Evolutionary conservation across 2,113 vertebrate species (phyloP), one percentile per base, ranked within the genome.

Genomic region (Equus quagga): DNA sequence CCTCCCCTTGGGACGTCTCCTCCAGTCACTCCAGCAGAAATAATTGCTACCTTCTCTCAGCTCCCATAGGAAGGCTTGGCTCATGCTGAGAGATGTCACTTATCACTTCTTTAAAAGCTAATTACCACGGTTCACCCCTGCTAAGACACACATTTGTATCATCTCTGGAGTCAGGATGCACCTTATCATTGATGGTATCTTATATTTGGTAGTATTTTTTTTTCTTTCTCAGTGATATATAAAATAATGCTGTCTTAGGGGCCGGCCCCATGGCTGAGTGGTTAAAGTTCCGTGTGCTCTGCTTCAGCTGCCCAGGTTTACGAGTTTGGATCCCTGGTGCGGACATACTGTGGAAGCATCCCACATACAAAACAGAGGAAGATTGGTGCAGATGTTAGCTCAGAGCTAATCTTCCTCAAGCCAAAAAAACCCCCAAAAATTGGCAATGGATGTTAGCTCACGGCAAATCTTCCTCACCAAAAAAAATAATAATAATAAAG

Each of bases 71-170:
- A 60, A 95, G 89, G 70, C 80, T 89, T 75, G 58, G 87, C 76
- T 95, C 95, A 49, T 46, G 92, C 87, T 78, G 89, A 89, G 79
- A 93, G 80, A 88, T 91, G 96, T 81, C 87, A 88, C 83, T 97
- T 97, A 96, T 88, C 96, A 92, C 83, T 89, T 96, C 88, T 95
- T 97, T 94, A 96, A 92, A 96, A 96, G 89, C 97, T 96, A 95
- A 96, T 97, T 96, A 96, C 83, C 83, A 94, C 85, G 70, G 93
- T 95, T 93, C 92, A 95, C 69, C 90, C 90, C 90, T 88, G 93
- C 56, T 33, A 13, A 94, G 89, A 86, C 64, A 88, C 33, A 81
- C 15, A 62, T 92, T 96, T 85, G 89, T 69, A 89, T 19, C 46
- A 41, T 67, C 70, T 95, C 89, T 81, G 80, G 72, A 84, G 76